Conservation (phyloP, 1,140 invertebrate genomes). For the Sesamia nonagrioides region DNA sequence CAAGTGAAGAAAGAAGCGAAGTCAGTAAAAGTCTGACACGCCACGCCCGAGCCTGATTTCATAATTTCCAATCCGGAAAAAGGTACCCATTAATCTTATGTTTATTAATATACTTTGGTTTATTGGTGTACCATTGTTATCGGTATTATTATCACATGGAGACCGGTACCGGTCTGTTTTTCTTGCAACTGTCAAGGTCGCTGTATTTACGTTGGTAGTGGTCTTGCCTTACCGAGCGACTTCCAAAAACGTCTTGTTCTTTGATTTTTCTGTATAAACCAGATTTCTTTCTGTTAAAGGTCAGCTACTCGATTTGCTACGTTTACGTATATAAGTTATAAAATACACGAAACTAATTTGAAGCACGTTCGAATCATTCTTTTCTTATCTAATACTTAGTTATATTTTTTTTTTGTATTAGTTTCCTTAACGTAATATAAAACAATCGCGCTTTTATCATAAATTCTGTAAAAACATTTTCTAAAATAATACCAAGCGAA, state of each 20-base stretch:
- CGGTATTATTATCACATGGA: neutral
- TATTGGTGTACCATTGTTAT: neutral
- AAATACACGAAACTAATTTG: neutral
- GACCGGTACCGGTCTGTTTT: neutral
- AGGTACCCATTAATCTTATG: no score
- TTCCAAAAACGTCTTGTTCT: neutral
- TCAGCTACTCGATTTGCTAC: neutral
- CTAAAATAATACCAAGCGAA: no score
- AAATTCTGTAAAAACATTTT: neutral
- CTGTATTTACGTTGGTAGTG: constrained; percentile 12
- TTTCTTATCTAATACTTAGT: neutral
- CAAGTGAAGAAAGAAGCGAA: no score
- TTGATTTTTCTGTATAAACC: neutral
- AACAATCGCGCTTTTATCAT: no score
- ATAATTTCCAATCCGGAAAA: no score
- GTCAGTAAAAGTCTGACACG: no score
- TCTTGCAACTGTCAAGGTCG: constrained; percentile 40
- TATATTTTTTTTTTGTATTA: no score
- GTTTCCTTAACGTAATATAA: no score
- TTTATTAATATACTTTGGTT: no score
- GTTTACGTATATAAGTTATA: neutral
- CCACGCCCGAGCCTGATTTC: no score
- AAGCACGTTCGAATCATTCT: neutral
- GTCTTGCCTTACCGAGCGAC: constrained; percentile 32
- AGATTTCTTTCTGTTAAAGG: constrained; percentile 10